Conservation (phyloP, 2,113 vertebrate species). For the Chaenocephalus aceratus region DNA sequence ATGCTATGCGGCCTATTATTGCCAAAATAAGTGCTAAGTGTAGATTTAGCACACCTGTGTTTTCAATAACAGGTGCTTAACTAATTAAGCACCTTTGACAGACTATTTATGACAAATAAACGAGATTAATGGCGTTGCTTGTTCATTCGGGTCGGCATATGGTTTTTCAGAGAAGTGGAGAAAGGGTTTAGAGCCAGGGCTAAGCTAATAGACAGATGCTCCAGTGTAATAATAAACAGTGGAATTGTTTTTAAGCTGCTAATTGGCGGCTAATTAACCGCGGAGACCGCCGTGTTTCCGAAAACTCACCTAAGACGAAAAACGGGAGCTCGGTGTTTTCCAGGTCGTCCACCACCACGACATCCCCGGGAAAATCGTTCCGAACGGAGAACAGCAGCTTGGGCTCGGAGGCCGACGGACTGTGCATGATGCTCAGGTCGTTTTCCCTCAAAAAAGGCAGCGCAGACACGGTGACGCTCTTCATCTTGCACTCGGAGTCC, state of each 20-base stretch:
- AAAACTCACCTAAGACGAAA: constrained; percentile 84
- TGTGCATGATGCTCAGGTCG: constrained; percentile 99
- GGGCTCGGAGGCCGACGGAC: constrained; percentile 97
- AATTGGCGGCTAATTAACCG: constrained; percentile 24
- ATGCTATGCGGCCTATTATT: constrained; percentile 53
- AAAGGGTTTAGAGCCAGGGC: constrained; percentile 49
- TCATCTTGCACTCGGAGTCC: constrained; percentile 96
- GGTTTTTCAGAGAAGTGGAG: neutral
- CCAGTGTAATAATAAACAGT: constrained; percentile 5
- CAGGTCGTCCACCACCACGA: constrained; percentile 97
- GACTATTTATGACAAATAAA: neutral
- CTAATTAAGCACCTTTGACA: neutral
- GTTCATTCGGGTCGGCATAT: no score
- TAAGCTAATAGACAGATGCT: constrained; percentile 57
- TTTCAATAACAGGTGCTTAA: constrained; percentile 4
- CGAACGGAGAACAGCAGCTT: constrained; percentile 98
- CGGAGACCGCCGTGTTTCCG: neutral
- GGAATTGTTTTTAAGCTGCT: neutral
- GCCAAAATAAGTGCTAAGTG: constrained; percentile 11
- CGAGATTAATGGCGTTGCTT: neutral
- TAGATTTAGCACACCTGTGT: constrained; percentile 1
- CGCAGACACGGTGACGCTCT: constrained; percentile 98
- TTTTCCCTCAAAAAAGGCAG: constrained; percentile 97
- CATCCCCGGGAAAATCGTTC: constrained; percentile 98
- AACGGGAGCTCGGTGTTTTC: constrained; percentile 98